Percentiles rank a stretch among this genome's conserved stretches.
phyloP scores from a whole-genome alignment of 2,797 vertebrate genomes.

The Dipus sagitta region DNA sequence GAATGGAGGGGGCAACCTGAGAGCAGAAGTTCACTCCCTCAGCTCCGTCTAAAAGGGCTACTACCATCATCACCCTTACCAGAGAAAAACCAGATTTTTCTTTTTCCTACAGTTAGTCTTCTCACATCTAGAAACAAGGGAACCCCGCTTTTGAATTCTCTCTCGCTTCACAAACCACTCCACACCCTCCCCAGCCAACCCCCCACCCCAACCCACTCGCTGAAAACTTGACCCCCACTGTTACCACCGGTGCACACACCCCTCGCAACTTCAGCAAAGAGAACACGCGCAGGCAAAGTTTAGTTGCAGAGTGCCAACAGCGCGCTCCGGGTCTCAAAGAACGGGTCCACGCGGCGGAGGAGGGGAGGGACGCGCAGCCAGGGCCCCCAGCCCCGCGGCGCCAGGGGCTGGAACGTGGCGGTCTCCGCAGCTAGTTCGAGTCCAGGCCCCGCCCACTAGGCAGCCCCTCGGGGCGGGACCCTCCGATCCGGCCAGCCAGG shows the following conservation, averaged over 20 bases:
- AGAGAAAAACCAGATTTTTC: not conserved
- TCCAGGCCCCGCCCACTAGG: conserved; percentile 61
- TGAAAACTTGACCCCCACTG: conserved; percentile 5
- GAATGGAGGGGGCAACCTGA: not conserved
- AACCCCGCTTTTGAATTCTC: not conserved
- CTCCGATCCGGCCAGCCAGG: no score
- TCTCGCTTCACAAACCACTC: not conserved
- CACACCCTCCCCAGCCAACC: not conserved
- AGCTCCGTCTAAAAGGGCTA: not conserved
- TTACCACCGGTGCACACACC: conserved; percentile 73
- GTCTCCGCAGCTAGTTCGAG: not conserved
- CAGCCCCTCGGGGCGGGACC: not conserved
- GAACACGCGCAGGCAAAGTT: not conserved
- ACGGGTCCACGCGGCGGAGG: not conserved
- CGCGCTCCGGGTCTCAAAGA: fast-evolving
- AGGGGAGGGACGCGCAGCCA: fast-evolving
- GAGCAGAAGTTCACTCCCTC: not conserved
- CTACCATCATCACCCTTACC: not conserved
- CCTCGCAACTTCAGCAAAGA: conserved; percentile 58
- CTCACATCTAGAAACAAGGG: not conserved
- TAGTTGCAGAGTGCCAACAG: not conserved
- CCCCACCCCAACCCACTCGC: not conserved
- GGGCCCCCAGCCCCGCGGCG: fast-evolving
- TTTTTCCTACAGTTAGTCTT: not conserved
- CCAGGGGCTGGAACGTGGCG: not conserved